Percentiles rank a stretch among this genome's conserved stretches.
These are phyloP conservation scores for Apoda limacodes DNA, from an alignment of 2,888 invertebrate genomes.

Conservation along the genomic window DNA sequence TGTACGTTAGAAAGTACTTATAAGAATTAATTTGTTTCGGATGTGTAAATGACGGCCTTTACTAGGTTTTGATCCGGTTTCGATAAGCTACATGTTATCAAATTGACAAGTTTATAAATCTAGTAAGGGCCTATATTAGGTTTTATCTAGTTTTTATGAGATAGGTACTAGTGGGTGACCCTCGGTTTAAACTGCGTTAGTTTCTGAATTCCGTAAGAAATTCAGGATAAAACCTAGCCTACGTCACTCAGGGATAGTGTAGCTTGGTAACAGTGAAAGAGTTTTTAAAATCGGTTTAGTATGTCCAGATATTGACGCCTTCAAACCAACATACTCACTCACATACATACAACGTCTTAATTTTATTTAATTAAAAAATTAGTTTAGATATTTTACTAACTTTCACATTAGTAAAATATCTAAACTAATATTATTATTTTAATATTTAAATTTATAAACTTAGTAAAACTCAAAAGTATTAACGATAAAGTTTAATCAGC, in stretches of 20 bases:
- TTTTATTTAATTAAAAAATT: too few species aligned
- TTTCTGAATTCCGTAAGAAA: constrained; percentile 12
- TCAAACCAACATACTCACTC: constrained; percentile 8
- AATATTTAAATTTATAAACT: constrained; percentile 11
- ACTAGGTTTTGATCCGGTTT: too few species aligned
- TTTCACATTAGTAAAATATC: too few species aligned
- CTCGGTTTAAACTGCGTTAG: too few species aligned
- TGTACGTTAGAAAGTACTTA: constrained; percentile 11
- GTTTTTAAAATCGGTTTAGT: constrained; percentile 11
- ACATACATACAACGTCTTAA: too few species aligned
- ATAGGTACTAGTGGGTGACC: too few species aligned
- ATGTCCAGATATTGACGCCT: constrained; percentile 11
- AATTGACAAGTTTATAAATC: constrained; percentile 10
- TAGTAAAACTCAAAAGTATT: constrained; percentile 8
- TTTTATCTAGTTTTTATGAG: constrained; percentile 11
- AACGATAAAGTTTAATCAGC: too few species aligned
- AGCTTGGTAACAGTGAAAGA: constrained; percentile 5
- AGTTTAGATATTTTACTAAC: constrained; percentile 11
- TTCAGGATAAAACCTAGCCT: too few species aligned
- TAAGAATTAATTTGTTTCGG: constrained; percentile 11
- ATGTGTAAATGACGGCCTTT: constrained; percentile 5
- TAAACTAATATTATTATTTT: too few species aligned
- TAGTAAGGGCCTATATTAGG: constrained; percentile 10
- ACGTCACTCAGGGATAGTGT: too few species aligned
- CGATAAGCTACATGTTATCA: too few species aligned